Conservation (phyloP, 2,113 vertebrate species). For the Pelobates fuscus region DNA sequence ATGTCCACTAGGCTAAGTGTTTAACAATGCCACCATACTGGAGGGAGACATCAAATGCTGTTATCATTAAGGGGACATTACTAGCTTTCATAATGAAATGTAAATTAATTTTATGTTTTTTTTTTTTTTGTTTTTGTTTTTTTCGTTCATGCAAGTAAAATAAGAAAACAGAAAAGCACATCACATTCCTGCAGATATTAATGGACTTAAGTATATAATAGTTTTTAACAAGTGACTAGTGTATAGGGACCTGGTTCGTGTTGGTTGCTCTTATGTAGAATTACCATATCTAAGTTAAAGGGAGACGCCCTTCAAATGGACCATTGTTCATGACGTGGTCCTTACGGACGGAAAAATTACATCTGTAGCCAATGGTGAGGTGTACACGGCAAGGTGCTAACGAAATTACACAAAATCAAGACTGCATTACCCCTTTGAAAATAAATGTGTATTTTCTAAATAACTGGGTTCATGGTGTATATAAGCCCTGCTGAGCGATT, state of each 20-base stretch:
- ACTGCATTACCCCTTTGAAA: no score
- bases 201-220: neutral
- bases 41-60: neutral
- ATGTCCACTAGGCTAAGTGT: neutral
- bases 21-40: neutral
- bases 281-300: no score
- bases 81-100: conserved; percentile 1
- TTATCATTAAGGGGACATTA: neutral
- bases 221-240: neutral
- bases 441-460: no score
- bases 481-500: no score
- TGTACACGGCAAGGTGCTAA: neutral
- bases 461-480: no score
- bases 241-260: no score
- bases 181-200: conserved; percentile 10
- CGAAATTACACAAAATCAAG: neutral
- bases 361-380: no score
- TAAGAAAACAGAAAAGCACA: conserved; percentile 6
- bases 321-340: no score
- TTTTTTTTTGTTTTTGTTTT: conserved; percentile 11
- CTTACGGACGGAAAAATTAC: no score
- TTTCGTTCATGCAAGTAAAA: neutral
- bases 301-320: no score
- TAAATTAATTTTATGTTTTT: conserved; percentile 17
- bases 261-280: no score